Conservation (phyloP, 1,140 invertebrate genomes). For the Neelides sp. region DNA sequence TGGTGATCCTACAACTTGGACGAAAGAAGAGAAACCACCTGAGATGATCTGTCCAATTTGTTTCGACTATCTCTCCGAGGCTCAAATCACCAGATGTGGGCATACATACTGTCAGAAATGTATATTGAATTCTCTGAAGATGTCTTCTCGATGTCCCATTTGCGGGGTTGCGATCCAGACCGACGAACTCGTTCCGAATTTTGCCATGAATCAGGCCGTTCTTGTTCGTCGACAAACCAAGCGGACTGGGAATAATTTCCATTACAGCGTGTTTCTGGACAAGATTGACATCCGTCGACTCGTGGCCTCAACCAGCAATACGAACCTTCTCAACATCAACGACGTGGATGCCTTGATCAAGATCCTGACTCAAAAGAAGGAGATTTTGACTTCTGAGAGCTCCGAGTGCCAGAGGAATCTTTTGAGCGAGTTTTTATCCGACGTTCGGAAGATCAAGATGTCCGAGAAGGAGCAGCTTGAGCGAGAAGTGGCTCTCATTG, state of each 20-base stretch:
- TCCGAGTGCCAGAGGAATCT: slow-evolving; percentile 62
- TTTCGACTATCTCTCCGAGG: too few species aligned
- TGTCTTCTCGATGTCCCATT: slow-evolving; percentile 71
- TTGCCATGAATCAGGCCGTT: slow-evolving; percentile 69
- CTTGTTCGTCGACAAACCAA: slow-evolving; percentile 47
- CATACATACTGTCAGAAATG: slow-evolving; percentile 86
- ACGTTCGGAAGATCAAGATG: slow-evolving; percentile 60
- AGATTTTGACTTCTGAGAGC: slow-evolving; percentile 64
- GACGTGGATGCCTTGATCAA: slow-evolving; percentile 73
- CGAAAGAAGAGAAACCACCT: too few species aligned
- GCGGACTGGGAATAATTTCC: slow-evolving; percentile 21
- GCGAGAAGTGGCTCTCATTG: slow-evolving; percentile 61
- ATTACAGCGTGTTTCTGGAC: slow-evolving; percentile 23
- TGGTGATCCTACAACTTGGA: too few species aligned
- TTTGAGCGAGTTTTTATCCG: slow-evolving; percentile 69
- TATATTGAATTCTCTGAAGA: slow-evolving; percentile 63
- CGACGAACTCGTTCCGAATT: slow-evolving; percentile 71
- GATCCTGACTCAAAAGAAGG: slow-evolving; percentile 61
- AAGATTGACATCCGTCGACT: slow-evolving; percentile 15
- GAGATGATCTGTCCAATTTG: too few species aligned
- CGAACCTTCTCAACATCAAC: slow-evolving; percentile 54
- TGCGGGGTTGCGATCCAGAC: slow-evolving; percentile 59
- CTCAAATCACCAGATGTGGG: slow-evolving; percentile 73
- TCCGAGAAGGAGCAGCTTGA: slow-evolving; percentile 53
- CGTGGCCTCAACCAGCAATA: slow-evolving; percentile 42